A percentile compares a stretch with the other conserved stretches of the same genome.
Conservation (phyloP, 2,113 vertebrate genomes). For the Eclectus roratus region DNA sequence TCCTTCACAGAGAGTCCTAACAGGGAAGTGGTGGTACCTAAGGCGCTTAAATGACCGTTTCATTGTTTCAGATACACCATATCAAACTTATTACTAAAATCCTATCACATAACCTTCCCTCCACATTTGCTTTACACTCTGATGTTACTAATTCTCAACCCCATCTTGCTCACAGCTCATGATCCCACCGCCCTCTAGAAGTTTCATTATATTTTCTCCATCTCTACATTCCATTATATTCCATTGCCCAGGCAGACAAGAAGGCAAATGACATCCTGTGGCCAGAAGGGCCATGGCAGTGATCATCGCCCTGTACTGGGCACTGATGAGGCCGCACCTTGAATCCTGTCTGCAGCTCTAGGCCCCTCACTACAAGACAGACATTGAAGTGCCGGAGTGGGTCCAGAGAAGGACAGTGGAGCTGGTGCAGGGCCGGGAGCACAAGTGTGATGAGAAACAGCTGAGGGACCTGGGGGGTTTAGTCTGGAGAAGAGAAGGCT, state of each 20-base stretch:
- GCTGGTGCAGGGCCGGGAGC: neutral
- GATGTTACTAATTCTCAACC: slow-evolving; percentile 16
- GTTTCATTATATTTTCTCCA: slow-evolving; percentile 7
- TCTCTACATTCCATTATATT: slow-evolving; percentile 29
- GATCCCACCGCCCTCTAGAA: slow-evolving; percentile 44
- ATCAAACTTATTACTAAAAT: slow-evolving; percentile 23
- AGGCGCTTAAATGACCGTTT: neutral
- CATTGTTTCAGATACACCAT: neutral
- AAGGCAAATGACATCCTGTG: neutral
- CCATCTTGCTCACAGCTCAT: slow-evolving; percentile 1
- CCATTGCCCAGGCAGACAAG: neutral
- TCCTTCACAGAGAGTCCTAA: neutral
- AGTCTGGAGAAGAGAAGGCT: neutral
- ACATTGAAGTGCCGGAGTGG: neutral
- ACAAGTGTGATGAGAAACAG: neutral
- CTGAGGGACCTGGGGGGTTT: neutral
- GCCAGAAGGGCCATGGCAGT: neutral
- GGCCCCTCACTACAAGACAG: neutral
- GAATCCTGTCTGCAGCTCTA: neutral
- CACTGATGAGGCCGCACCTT: neutral
- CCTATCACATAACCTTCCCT: neutral
- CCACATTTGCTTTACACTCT: neutral
- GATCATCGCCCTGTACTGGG: neutral
- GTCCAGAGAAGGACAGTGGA: neutral
- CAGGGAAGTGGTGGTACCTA: neutral